Conservation (phyloP, 92 coral and sea anemone genomes). For the Galaxea fascicularis region DNA sequence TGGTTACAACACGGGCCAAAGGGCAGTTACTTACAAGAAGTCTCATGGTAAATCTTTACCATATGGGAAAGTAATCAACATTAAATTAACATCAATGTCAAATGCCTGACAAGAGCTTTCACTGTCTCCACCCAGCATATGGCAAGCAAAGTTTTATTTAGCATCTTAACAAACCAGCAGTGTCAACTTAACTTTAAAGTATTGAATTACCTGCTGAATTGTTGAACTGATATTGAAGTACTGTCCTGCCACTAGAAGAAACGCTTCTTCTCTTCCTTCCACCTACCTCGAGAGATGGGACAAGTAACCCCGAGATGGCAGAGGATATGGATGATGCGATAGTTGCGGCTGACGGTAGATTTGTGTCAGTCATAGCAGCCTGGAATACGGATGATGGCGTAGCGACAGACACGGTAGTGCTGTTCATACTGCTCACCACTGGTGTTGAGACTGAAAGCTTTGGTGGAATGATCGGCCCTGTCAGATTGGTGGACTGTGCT, state of each 20-base stretch:
- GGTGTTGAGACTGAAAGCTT: constrained; percentile 47
- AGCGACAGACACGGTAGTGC: neutral
- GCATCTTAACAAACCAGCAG: too few relatives aligned
- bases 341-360: too few relatives aligned
- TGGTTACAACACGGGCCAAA: too few relatives aligned
- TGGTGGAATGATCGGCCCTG: constrained; percentile 19
- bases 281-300: constrained; percentile 37
- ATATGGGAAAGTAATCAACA: too few relatives aligned
- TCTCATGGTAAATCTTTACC: too few relatives aligned
- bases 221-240: constrained; percentile 55
- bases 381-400: neutral
- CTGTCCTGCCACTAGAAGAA: constrained; percentile 10
- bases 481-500: constrained; percentile 68
- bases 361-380: neutral
- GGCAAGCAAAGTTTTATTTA: too few relatives aligned
- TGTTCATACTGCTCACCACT: constrained; percentile 13
- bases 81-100: too few relatives aligned
- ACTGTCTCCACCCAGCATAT: too few relatives aligned
- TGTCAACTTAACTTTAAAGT: too few relatives aligned
- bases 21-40: too few relatives aligned
- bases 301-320: neutral
- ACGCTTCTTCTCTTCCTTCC: constrained; percentile 18
- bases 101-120: too few relatives aligned
- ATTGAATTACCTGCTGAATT: constrained; percentile 62
- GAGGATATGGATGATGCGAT: constrained; percentile 24